Evolutionary conservation across 1,140 invertebrate species (phyloP), one percentile per base, ranked within the genome.

Genomic region (Batillaria attramentaria): DNA sequence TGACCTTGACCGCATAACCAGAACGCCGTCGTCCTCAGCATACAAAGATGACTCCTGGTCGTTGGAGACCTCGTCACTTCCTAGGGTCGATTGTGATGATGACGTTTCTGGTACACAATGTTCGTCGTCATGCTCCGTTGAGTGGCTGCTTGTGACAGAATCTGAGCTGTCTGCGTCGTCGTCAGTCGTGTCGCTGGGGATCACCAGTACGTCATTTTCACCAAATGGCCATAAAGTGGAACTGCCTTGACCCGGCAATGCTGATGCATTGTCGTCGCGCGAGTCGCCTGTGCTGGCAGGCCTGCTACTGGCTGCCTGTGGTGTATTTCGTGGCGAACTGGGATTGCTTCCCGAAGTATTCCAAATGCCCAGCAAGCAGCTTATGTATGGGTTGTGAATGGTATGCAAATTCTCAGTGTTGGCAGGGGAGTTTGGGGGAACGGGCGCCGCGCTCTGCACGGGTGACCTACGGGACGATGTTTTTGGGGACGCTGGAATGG

Each of bases 391-490:
- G 31, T 72, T 72, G 5, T 31, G 20, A 24, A 16, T n/a, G 20
- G 39, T n/a, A 18, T 5, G 69, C 16, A 0, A 13, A 43, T 6
- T 72, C 4, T n/a, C 28, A 41, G 31, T 13, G 43, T 39, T 1
- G n/a, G 43, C 37, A 24, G 69, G 69, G 5, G 69, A 72, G 43
- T 41, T 72, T 24, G 69, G 69, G 43, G 69, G 69, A 72, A 39
- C 35, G 39, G 33, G 8, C 31, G 24, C 33, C n/a, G n/a, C n/a
- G n/a, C n/a, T n/a, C n/a, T n/a, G n/a, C 57, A 28, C n/a, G n/a
- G 57, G 57, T 62, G 57, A 62, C 57, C 8, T 50, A 13, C 13
- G 24, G 46, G 46, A 28, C 57, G n/a, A 31, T 8, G 13, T 28
- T 24, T 3, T 8, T 16, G 8, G n/a, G 57, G 57, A 3, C 24